Conservation (phyloP, 2,888 invertebrate species). For the Lydus trimaculatus region DNA sequence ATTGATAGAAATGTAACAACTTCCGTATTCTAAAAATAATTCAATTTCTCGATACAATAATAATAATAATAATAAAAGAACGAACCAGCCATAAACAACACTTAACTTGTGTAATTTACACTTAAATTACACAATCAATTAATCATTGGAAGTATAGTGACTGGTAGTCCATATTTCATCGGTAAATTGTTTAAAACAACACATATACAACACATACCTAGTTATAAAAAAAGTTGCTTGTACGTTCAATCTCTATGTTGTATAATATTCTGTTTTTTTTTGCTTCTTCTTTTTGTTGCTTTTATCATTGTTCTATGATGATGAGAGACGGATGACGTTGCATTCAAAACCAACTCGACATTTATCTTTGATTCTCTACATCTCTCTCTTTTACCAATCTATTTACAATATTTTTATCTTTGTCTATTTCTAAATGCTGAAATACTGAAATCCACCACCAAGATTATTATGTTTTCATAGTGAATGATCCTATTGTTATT, state of each 20-base stretch:
- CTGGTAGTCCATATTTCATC: slow-evolving; percentile 43
- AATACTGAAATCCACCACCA: not conserved
- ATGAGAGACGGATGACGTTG: not conserved
- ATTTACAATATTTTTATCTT: not conserved
- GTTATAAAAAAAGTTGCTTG: not conserved
- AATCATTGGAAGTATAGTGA: slow-evolving; percentile 41
- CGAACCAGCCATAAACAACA: not conserved
- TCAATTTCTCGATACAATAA: not conserved
- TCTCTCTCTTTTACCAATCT: not conserved
- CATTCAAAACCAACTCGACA: not conserved
- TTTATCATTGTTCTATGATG: not conserved
- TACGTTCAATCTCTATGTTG: not conserved
- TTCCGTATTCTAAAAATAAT: not conserved
- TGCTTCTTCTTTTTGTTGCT: not conserved
- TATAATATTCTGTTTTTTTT: not conserved
- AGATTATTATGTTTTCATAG: slow-evolving; percentile 2
- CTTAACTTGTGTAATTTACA: slow-evolving; percentile 34
- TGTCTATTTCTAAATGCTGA: not conserved
- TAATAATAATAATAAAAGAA: not conserved
- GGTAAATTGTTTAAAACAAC: slow-evolving; percentile 38
- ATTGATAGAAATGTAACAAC: not conserved
- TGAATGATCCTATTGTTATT: not conserved
- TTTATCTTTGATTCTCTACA: not conserved
- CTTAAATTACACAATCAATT: slow-evolving; percentile 45
- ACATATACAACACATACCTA: slow-evolving; percentile 33